phyloP scores from a whole-genome alignment of 2,888 invertebrate species.

The Mongoloraphidia duomilia region DNA sequence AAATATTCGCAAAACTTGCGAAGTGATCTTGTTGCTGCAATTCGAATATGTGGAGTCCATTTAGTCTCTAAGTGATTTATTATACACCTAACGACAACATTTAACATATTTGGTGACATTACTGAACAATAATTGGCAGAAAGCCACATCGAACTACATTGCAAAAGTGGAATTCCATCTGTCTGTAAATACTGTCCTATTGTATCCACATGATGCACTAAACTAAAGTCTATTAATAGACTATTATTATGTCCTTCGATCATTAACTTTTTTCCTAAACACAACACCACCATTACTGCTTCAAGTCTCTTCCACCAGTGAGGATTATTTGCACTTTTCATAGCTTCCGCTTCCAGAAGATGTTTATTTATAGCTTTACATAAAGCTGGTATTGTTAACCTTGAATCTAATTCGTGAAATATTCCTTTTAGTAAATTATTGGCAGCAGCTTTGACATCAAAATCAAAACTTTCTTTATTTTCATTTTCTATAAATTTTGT shows the following conservation, averaged over 20 bases:
- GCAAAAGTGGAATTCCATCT: constrained; percentile 1
- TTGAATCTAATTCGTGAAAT: not conserved
- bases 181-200: not conserved
- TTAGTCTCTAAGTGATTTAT: not conserved
- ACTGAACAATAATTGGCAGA: not conserved
- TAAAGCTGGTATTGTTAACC: not conserved
- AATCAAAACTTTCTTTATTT: not conserved
- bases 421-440: not conserved
- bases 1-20: not conserved
- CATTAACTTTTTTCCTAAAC: constrained; percentile 28
- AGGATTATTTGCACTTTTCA: not conserved
- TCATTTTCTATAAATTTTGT: constrained; percentile 3
- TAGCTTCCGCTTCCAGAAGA: not conserved
- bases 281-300: constrained; percentile 37
- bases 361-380: constrained; percentile 1
- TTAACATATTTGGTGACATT: not conserved
- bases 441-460: not conserved
- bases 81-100: not conserved
- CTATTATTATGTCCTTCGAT: not conserved
- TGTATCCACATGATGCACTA: not conserved
- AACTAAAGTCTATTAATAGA: not conserved
- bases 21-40: constrained; percentile 1
- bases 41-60: not conserved
- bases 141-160: constrained; percentile 1
- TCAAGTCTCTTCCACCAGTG: constrained; percentile 42